Conservation (phyloP, 2,113 vertebrate genomes). For the Onychostruthus taczanowskii region DNA sequence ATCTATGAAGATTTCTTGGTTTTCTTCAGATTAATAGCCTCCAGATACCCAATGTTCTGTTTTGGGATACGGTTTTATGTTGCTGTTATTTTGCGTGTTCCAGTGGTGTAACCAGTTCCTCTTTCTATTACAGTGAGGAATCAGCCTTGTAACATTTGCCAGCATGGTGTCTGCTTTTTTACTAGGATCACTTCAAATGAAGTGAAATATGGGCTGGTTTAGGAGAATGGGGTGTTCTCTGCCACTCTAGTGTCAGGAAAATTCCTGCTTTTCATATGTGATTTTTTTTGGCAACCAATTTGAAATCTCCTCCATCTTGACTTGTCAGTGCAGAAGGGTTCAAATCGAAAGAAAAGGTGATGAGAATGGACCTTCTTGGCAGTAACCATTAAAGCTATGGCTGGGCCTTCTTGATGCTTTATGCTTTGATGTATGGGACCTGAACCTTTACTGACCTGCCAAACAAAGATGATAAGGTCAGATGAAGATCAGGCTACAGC, state of each 20-base stretch:
- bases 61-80: neutral
- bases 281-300: accelerated
- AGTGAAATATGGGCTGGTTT: neutral
- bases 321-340: neutral
- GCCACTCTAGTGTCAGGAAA: neutral
- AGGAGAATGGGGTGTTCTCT: neutral
- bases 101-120: neutral
- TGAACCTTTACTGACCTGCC: neutral
- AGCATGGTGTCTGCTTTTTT: neutral
- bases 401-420: neutral
- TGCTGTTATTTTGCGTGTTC: neutral
- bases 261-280: neutral
- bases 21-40: neutral
- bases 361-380: neutral
- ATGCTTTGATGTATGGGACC: neutral
- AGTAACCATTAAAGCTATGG: neutral
- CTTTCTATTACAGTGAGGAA: neutral
- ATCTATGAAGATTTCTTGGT: neutral
- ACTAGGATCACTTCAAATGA: neutral
- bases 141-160: neutral
- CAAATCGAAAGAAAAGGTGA: neutral
- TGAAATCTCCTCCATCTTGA: neutral
- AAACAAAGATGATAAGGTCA: neutral
- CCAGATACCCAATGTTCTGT: neutral
- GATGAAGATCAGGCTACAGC: neutral